Percentiles rank a stretch among this genome's conserved stretches.
Evolutionary conservation across 2,113 vertebrate genomes (phyloP).

Genomic region (Chiloscyllium plagiosum): DNA sequence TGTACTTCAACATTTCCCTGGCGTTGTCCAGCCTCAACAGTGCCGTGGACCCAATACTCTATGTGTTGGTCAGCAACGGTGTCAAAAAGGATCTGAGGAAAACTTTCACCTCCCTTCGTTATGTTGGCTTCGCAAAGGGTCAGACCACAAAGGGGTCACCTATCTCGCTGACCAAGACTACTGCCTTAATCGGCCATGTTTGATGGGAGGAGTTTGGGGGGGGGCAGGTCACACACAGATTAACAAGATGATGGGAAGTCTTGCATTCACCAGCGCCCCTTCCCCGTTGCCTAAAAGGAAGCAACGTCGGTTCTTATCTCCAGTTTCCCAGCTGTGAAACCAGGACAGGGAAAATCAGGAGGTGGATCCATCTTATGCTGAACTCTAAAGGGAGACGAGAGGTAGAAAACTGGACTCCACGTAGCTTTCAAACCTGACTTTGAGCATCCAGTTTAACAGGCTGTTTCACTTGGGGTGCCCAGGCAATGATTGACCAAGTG

Average conservation of each 20-base stretch:
- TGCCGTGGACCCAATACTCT: slow-evolving; percentile 64
- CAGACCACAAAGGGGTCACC: background rate
- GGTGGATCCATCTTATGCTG: background rate
- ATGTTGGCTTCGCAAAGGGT: background rate
- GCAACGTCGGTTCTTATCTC: background rate
- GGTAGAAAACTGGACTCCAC: background rate
- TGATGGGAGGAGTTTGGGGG: background rate
- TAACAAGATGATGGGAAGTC: too few relatives aligned
- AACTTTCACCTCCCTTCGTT: background rate
- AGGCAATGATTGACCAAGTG: background rate
- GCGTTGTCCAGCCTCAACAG: slow-evolving; percentile 64
- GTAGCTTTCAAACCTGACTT: background rate
- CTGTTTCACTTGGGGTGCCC: too few relatives aligned
- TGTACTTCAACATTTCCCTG: slow-evolving; percentile 53
- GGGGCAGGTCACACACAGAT: too few relatives aligned
- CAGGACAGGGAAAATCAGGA: background rate
- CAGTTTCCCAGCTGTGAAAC: background rate
- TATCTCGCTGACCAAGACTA: background rate
- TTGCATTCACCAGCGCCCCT: background rate
- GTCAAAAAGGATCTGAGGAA: slow-evolving; percentile 47
- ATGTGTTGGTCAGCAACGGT: slow-evolving; percentile 59
- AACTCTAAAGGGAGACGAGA: background rate
- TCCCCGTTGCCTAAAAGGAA: background rate
- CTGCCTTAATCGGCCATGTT: too few relatives aligned
- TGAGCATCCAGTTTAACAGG: background rate